Evolutionary conservation across 2,888 invertebrate species (phyloP).

Genomic region (Epirrita christyi): DNA sequence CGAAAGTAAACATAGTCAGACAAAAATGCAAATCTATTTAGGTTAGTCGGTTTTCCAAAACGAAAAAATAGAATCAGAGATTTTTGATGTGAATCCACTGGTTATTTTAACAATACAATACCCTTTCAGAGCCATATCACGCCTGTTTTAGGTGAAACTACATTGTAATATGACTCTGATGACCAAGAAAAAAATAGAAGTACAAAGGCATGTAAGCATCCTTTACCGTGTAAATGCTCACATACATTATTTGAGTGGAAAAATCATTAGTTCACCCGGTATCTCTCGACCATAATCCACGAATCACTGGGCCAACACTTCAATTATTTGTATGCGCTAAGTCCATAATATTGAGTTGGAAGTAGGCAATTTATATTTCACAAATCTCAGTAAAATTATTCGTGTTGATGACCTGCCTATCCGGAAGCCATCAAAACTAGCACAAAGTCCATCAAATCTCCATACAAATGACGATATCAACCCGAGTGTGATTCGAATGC

Average conservation of each 20-base stretch:
- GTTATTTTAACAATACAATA: background rate
- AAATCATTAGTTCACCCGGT: too few species aligned
- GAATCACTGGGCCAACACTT: too few species aligned
- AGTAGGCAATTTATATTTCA: background rate
- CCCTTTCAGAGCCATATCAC: too few species aligned
- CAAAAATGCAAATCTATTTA: conserved; percentile 33
- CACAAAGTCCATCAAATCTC: conserved; percentile 19
- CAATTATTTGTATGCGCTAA: too few species aligned
- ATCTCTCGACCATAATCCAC: too few species aligned
- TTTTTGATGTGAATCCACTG: background rate
- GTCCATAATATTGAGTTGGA: background rate
- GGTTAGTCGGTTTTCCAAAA: conserved; percentile 31
- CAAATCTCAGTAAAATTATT: background rate
- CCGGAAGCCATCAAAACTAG: conserved; percentile 9
- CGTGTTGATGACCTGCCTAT: background rate
- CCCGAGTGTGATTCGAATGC: conserved; percentile 28
- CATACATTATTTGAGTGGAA: too few species aligned
- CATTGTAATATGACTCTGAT: too few species aligned
- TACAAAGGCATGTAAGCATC: too few species aligned
- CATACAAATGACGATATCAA: conserved; percentile 24
- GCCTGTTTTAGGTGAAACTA: too few species aligned
- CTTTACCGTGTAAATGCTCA: too few species aligned
- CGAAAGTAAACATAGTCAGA: conserved; percentile 21
- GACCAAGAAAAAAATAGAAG: too few species aligned
- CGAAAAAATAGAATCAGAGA: conserved; percentile 20